These are phyloP conservation scores for Drosophila aldrichi DNA, from an alignment of 2,888 invertebrate species.

Conservation along the genomic window DNA sequence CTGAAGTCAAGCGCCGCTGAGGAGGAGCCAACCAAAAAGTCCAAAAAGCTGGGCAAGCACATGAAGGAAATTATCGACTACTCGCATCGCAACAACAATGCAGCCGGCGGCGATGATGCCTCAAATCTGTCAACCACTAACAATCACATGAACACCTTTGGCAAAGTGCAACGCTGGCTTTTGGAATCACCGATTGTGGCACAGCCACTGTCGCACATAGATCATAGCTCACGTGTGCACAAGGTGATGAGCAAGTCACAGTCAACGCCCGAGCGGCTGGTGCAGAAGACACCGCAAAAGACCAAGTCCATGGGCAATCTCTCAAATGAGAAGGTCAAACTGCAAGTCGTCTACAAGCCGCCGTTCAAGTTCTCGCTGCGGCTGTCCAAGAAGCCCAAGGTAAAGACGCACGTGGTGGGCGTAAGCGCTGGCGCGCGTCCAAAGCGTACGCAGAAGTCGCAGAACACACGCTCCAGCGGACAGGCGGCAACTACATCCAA, in stretches of 20 bases:
- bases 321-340: conserved; percentile 89
- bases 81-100: conserved; percentile 77
- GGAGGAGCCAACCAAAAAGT: conserved; percentile 85
- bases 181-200: conserved; percentile 89
- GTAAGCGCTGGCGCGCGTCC: conserved; percentile 67
- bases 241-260: conserved; percentile 91
- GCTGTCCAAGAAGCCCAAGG: conserved; percentile 86
- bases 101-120: conserved; percentile 58
- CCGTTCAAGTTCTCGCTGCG: conserved; percentile 94
- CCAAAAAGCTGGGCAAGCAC: conserved; percentile 85
- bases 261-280: conserved; percentile 92
- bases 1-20: conserved; percentile 57
- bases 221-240: conserved; percentile 84
- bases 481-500: conserved; percentile 46
- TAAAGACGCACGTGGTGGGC: conserved; percentile 85
- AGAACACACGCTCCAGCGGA: conserved; percentile 59
- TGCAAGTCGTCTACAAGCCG: conserved; percentile 94
- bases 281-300: conserved; percentile 87
- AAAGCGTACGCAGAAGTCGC: conserved; percentile 73
- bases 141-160: conserved; percentile 86
- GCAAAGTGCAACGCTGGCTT: conserved; percentile 95
- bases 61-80: conserved; percentile 92
- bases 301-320: conserved; percentile 91
- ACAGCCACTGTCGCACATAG: conserved; percentile 84
- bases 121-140: conserved; percentile 86